Base-by-base conservation (phyloP, 2,113 vertebrate species). In the Nanorana parkeri region DNA sequence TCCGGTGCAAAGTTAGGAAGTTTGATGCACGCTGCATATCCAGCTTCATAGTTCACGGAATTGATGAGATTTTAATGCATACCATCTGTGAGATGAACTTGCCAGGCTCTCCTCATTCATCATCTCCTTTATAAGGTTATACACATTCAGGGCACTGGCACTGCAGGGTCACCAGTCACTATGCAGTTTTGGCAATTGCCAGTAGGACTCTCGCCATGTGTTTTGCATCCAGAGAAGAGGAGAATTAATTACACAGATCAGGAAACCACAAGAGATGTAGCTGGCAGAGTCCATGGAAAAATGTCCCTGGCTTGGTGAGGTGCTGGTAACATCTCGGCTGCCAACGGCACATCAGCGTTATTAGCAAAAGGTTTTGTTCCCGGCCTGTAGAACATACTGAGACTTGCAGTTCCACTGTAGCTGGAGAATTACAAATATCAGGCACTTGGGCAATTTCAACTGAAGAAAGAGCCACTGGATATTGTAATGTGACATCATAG, bases 191-290 rank as follows among this genome's bases (percentile, higher is more conserved):
- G 56, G 56, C 20, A 36, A 56, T 65, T 55, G 19, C 16, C 20
- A 68, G 69, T 29, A 66, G 1, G 68, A 41, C 63, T 66, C 41
- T 61, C 15, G 17, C 72, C 69, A 73, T 56, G 32, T 74, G 69
- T 66, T 66, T 74, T 17, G 21, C 47, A 66, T 80, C 19, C 20
- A 28, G 41, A 63, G 16, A 2, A 26, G 52, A 60, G 28, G 29
- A n/a, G 32, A n/a, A 60, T 47, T n/a, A 56, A 80, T 71, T 80
- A 72, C 21, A 80, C 54, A 52, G 32, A 26, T 17, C 47, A 23
- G 36, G 17, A 72, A 80, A 72, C 78, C 68, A 24, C 56, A 64
- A 71, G 13, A 26, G 32, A 56, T 47, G 3, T 41, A 56, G 23
- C 36, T 65, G 74, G n/a, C 36, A 23, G 15, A 24, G 24, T 16